Conservation (phyloP, 2,797 vertebrate species). For the Liasis olivaceus region DNA sequence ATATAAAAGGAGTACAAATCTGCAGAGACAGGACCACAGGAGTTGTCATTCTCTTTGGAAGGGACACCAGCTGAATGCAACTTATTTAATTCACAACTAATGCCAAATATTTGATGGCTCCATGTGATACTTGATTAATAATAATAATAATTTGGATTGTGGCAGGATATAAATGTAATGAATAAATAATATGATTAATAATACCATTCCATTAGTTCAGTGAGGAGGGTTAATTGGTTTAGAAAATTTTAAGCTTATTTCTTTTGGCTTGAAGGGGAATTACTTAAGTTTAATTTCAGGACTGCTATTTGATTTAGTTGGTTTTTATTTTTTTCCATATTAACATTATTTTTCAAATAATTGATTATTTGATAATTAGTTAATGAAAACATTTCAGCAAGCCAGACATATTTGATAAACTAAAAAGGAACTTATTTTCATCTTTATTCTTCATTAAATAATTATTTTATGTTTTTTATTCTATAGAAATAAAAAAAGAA, state of each 20-base stretch:
- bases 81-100: background rate
- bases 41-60: background rate
- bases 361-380: slow-evolving; percentile 61
- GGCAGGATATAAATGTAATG: no score
- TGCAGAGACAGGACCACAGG: no score
- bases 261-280: slow-evolving; percentile 60
- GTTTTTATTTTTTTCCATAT: slow-evolving; percentile 45
- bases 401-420: slow-evolving; percentile 34
- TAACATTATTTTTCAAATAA: slow-evolving; percentile 60
- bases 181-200: no score
- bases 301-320: slow-evolving; percentile 51
- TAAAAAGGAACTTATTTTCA: slow-evolving; percentile 26
- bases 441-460: background rate
- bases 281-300: slow-evolving; percentile 52
- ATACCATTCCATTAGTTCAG: slow-evolving; percentile 19
- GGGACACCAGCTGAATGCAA: background rate
- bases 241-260: slow-evolving; percentile 64
- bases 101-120: background rate
- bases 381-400: slow-evolving; percentile 49
- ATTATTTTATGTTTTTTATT: slow-evolving; percentile 31
- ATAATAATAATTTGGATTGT: background rate
- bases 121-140: background rate
- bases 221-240: slow-evolving; percentile 57
- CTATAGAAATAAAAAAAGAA: background rate
- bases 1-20: background rate